A percentile compares a stretch with the other conserved stretches of the same genome.
These are phyloP conservation scores for Biston stratarius DNA, from an alignment of 2,888 invertebrate genomes.

Conservation along the genomic window DNA sequence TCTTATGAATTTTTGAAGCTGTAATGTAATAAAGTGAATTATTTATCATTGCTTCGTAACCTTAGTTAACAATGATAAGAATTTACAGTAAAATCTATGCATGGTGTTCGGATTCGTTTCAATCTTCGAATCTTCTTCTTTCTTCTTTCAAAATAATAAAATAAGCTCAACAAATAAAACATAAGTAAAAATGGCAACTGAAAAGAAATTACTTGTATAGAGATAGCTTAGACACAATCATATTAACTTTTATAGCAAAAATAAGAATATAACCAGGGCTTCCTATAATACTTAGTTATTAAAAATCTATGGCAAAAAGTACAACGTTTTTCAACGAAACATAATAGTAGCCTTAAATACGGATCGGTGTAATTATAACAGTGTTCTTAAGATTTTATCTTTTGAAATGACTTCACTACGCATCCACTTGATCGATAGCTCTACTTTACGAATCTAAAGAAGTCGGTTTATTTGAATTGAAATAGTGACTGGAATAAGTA, in stretches of 20 bases:
- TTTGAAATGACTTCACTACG: constrained; percentile 44
- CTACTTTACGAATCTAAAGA: constrained; percentile 41
- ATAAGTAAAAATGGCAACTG: no score
- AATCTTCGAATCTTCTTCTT: no score
- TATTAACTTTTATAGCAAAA: background rate
- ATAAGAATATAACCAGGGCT: background rate
- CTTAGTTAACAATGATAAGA: no score
- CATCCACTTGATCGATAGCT: constrained; percentile 48
- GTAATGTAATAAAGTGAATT: no score
- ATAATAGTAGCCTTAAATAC: constrained; percentile 29
- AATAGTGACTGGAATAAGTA: constrained; percentile 35
- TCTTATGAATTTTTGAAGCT: no score
- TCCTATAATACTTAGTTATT: background rate
- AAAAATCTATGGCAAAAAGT: constrained; percentile 3
- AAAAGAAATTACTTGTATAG: no score
- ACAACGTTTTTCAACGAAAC: constrained; percentile 21
- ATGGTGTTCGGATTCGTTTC: no score
- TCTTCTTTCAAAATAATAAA: no score
- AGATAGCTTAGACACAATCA: no score
- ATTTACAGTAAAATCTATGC: no score
- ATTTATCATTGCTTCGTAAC: no score
- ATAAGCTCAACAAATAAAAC: no score
- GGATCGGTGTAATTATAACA: constrained; percentile 41
- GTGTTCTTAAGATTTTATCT: constrained; percentile 45
- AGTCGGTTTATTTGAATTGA: constrained; percentile 19